Percentiles rank a stretch among this genome's conserved stretches.
Evolutionary conservation across 1,140 invertebrate genomes (phyloP).

Genomic region (Drosophila watanabei): DNA sequence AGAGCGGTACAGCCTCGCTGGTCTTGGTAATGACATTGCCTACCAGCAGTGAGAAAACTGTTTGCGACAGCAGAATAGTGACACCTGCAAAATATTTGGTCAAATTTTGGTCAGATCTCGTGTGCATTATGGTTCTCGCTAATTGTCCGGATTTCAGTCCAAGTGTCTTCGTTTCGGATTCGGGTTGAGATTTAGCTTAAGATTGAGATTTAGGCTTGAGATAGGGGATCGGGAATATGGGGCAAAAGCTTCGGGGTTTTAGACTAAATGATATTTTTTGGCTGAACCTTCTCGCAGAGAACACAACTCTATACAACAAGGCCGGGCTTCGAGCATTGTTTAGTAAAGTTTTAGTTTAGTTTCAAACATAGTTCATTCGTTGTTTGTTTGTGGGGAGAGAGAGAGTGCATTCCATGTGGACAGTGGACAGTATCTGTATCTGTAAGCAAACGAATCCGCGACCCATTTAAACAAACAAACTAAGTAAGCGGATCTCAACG

Average conservation of each 20-base stretch:
- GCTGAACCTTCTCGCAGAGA: slow-evolving; percentile 76
- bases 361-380: slow-evolving; percentile 8
- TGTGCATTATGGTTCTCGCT: slow-evolving; percentile 12
- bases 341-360: slow-evolving; percentile 14
- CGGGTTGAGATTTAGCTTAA: slow-evolving; percentile 8
- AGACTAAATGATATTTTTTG: slow-evolving; percentile 82
- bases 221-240: slow-evolving; percentile 13
- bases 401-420: slow-evolving; percentile 36
- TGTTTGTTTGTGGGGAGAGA: slow-evolving; percentile 30
- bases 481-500: slow-evolving; percentile 41
- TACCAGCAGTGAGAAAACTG: slow-evolving; percentile 99
- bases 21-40: slow-evolving; percentile 98
- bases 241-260: slow-evolving; percentile 23
- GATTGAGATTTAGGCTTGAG: neutral
- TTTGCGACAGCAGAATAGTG: slow-evolving; percentile 99
- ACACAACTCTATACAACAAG: slow-evolving; percentile 37
- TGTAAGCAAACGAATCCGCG: slow-evolving; percentile 46
- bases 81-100: slow-evolving; percentile 92
- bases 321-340: slow-evolving; percentile 17
- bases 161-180: slow-evolving; percentile 23
- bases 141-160: slow-evolving; percentile 24
- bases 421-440: slow-evolving; percentile 32
- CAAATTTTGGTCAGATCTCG: slow-evolving; percentile 55
- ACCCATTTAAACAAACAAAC: slow-evolving; percentile 50
- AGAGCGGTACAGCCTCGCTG: slow-evolving; percentile 98